Evolutionary conservation across 2,113 vertebrate species (phyloP), one percentile per base, ranked within the genome.

Genomic region (Micronycteris hirsuta): DNA sequence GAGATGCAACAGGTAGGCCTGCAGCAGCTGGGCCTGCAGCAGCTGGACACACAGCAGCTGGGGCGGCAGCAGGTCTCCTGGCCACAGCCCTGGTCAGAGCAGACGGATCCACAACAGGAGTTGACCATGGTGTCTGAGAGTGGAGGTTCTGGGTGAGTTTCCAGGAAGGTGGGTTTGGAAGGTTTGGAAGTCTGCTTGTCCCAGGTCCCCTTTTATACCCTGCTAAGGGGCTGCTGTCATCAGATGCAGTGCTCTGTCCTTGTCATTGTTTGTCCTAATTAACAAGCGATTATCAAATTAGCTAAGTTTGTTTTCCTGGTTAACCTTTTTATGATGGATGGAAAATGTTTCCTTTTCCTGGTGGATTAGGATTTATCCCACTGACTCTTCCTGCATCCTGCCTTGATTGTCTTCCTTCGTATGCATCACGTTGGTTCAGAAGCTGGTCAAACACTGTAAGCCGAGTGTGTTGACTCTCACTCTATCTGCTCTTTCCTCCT

Each of bases 111-210:
- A 89, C 45, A 82, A 1, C 49, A 93, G 77, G 96, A 97, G 77
- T 58, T 95, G 74, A 65, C 77, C 95, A 94, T 97, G 85, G 76
- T 96, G 92, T 80, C n/a, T 16, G 92, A 86, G 43, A 36, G 3
- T 83, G 58, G 71, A 52, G n/a, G 28, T 73, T 94, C 76, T 67
- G 24, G 13, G 71, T 58, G 47, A 4, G 58, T 95, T 97, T 97
- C 1, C 14, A 86, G 89, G 67, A 88, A 26, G 38, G 67, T 58
- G 56, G 17, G 12, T 93, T 88, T 33, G 24, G 86, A 80, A 80
- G 77, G 68, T 96, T 58, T 96, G 78, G 49, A 65, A 77, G 71
- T 36, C 65, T 65, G 12, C 58, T 78, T 61, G 19, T 13, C 33
- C 33, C 28, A 16, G 22, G 10, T 13, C 24, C 84, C 74, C 76